Evolutionary conservation across 2,888 invertebrate species (phyloP), one percentile per base, ranked within the genome.

Genomic region (Anticlea derivata): DNA sequence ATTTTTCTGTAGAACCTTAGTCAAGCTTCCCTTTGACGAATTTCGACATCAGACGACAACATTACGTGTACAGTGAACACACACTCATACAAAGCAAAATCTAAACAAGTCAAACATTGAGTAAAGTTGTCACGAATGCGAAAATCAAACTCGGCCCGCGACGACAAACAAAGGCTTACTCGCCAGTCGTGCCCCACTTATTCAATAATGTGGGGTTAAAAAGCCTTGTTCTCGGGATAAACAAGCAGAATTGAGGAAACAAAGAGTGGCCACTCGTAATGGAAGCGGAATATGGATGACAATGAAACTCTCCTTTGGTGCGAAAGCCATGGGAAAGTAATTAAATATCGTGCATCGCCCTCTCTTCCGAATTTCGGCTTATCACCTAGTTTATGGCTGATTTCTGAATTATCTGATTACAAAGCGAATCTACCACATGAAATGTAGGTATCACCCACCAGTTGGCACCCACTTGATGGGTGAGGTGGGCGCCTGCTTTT

Each of bases 71-170:
- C 24, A 33, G 4, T 17, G 4, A 17, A 17, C 17, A 17, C 17
- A 17, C 4, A 4, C 17, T 17, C 4, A 4, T 8, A 50, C 64
- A 65, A 62, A 62, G 63, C 58, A 46, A 60, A 58, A 50, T 47
- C 39, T 23, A 52, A 63, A 64, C 60, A 61, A 65, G 47, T 61
- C 60, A 65, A 60, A 63, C 58, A 59, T 35, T 44, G 23, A 52
- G 63, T 55, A 50, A 39, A 52, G 64, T 64, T 63, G 65, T 65
- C 60, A 61, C 60, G 56, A 63, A 62, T 48, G 48, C 56, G 62
- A 60, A 65, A 72, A 69, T 68, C 66, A 68, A 66, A 65, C 61
- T 61, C 51, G 37, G 39, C 43, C 55, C 45, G 55, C 47, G 50
- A 40, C 46, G 29, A 11, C 52, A 43, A 58, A 60, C 58, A 60